A percentile compares a stretch with the other conserved stretches of the same genome.
phyloP scores from a whole-genome alignment of 1,140 invertebrate genomes.

The Drosophila eugracilis region DNA sequence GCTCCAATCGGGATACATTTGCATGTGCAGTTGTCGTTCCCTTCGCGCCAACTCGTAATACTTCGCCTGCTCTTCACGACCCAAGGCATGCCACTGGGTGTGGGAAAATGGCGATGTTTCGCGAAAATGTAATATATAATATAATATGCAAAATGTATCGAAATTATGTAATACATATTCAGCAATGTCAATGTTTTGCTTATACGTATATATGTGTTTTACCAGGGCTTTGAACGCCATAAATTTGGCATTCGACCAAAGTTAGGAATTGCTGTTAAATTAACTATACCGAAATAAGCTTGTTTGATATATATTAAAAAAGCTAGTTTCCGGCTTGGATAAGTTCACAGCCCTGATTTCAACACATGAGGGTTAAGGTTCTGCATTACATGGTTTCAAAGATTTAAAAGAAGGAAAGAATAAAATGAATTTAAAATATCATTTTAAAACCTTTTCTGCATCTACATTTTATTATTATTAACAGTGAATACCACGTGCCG shows the following conservation, averaged over 20 bases:
- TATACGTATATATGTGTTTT: not conserved
- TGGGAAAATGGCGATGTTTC: constrained; percentile 43
- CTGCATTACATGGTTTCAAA: no score
- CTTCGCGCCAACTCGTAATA: constrained; percentile 99
- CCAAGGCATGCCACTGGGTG: constrained; percentile 98
- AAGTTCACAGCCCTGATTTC: no score
- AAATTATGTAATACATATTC: constrained; percentile 26
- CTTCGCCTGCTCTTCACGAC: constrained; percentile 99
- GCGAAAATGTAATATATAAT: constrained; percentile 51
- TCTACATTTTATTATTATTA: no score
- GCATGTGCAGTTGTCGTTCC: constrained; percentile 99
- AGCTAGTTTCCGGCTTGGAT: no score
- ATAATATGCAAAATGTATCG: constrained; percentile 36
- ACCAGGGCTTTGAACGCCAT: not conserved
- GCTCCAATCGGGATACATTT: constrained; percentile 99
- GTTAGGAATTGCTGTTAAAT: no score
- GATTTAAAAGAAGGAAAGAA: no score
- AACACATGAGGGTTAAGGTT: no score
- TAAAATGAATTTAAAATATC: no score
- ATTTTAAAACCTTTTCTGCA: no score
- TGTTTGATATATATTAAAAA: no score
- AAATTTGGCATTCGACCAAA: not conserved
- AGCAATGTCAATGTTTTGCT: constrained; percentile 20
- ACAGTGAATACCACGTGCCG: no score
- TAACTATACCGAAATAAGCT: no score